These are phyloP conservation scores for Crocidura indochinensis DNA, from an alignment of 2,797 vertebrate species.

Conservation along the genomic window DNA sequence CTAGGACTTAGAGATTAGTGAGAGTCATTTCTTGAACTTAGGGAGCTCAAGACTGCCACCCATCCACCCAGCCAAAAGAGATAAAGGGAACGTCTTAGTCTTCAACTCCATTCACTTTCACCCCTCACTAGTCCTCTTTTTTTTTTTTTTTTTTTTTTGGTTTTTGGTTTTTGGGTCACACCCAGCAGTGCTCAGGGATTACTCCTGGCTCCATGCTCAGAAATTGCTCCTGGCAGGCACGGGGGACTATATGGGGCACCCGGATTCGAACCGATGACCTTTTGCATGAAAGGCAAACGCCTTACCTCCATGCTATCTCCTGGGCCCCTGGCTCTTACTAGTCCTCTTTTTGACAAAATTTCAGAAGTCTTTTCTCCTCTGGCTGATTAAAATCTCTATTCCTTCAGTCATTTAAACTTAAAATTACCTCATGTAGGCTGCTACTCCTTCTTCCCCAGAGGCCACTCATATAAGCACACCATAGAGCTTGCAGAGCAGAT, in stretches of 20 bases:
- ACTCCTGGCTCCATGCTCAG: too few species aligned
- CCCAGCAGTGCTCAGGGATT: too few species aligned
- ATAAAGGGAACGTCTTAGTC: background rate
- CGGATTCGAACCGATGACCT: too few species aligned
- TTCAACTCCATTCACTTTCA: background rate
- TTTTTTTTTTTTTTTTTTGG: too few species aligned
- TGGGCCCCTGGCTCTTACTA: too few species aligned
- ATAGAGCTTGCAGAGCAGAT: too few species aligned
- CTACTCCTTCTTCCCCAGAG: background rate
- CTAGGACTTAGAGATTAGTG: background rate
- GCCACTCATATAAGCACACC: too few species aligned
- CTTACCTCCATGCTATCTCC: too few species aligned
- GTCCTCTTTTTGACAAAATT: background rate
- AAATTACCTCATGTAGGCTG: background rate
- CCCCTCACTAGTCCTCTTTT: background rate
- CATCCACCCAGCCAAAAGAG: background rate
- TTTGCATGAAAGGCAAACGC: too few species aligned
- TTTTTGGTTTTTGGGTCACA: too few species aligned
- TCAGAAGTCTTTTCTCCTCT: background rate
- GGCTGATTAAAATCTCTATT: background rate
- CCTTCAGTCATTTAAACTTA: background rate
- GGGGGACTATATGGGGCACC: too few species aligned
- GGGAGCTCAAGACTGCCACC: background rate
- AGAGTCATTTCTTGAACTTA: background rate
- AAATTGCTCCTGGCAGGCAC: too few species aligned